Percentiles rank a stretch among this genome's conserved stretches.
phyloP scores from a whole-genome alignment of 2,797 vertebrate genomes.

The Martes flavigula region DNA sequence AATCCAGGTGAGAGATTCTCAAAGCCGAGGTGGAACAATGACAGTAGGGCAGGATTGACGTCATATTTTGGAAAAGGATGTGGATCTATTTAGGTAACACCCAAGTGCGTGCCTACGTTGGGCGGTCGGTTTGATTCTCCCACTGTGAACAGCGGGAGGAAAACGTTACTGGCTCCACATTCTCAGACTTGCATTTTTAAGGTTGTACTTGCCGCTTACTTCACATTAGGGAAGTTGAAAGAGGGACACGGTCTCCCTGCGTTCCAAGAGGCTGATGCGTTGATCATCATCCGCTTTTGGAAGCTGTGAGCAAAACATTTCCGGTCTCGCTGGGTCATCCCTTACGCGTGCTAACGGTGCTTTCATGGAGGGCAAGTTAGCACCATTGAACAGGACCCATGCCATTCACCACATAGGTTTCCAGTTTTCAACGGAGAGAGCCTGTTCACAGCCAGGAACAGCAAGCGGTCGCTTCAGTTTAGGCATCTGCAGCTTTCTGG shows the following conservation, averaged over 20 bases:
- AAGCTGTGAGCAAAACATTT: not conserved
- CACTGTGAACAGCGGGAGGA: not conserved
- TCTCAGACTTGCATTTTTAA: not conserved
- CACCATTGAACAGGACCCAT: not conserved
- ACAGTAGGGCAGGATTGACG: not conserved
- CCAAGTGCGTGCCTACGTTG: not conserved
- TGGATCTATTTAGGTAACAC: not conserved
- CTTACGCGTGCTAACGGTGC: not conserved
- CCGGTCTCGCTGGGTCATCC: not conserved
- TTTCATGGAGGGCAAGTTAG: not conserved
- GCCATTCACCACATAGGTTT: not conserved
- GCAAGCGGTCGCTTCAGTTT: not conserved
- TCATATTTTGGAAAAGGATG: not conserved
- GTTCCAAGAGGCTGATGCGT: not conserved
- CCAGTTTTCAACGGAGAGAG: not conserved
- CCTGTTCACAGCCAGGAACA: slow-evolving; percentile 34
- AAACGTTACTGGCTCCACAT: not conserved
- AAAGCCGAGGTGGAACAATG: not conserved
- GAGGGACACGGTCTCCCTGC: not conserved
- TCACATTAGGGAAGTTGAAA: not conserved
- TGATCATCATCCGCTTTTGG: not conserved
- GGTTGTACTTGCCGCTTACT: not conserved
- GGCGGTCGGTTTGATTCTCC: not conserved
- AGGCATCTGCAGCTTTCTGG: not conserved
- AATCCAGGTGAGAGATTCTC: not conserved